Conservation (phyloP, 2,888 invertebrate genomes). For the Drosophila mimetica region DNA sequence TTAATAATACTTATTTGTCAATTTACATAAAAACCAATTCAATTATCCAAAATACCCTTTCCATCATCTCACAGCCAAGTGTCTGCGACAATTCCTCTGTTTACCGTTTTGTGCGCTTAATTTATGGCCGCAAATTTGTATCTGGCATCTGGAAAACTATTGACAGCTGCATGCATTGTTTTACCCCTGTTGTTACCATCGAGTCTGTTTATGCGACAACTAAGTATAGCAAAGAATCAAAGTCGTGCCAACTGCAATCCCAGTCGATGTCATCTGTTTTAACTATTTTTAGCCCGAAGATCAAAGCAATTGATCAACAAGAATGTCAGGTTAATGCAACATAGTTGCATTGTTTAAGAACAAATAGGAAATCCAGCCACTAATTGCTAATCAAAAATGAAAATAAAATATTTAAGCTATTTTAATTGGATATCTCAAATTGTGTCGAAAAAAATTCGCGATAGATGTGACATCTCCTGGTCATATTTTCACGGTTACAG, state of each 20-base stretch:
- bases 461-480: neutral
- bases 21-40: neutral
- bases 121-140: constrained; percentile 76
- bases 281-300: constrained; percentile 45
- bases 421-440: neutral
- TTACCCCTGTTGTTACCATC: constrained; percentile 13
- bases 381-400: constrained; percentile 1
- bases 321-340: constrained; percentile 45
- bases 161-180: constrained; percentile 54
- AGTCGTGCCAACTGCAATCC: constrained; percentile 53
- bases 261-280: constrained; percentile 16
- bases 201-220: constrained; percentile 12
- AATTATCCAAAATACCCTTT: constrained; percentile 5
- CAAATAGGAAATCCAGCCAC: neutral
- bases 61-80: constrained; percentile 18
- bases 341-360: neutral
- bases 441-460: neutral
- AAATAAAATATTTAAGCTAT: neutral
- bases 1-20: no score
- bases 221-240: constrained; percentile 25
- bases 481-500: constrained; percentile 1
- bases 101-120: constrained; percentile 59
- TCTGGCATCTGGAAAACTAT: constrained; percentile 41
- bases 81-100: constrained; percentile 50
- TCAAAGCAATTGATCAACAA: constrained; percentile 62